Conservation (phyloP, 2,113 vertebrate species). For the Oceanodroma tethys region DNA sequence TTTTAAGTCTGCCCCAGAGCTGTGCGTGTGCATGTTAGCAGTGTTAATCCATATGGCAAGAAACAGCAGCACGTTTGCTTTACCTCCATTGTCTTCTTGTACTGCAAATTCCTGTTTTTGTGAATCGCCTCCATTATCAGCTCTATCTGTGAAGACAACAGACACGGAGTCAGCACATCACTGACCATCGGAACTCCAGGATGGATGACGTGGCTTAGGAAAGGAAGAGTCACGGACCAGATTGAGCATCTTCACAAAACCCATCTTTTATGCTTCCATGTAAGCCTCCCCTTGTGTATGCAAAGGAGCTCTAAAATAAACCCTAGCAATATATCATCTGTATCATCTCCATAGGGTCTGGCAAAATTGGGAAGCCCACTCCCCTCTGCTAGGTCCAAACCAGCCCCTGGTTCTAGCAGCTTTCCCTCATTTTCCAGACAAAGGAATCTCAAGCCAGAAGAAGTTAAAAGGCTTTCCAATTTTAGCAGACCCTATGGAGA, state of each 20-base stretch:
- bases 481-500: background rate
- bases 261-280: background rate
- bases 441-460: background rate
- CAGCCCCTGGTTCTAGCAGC: background rate
- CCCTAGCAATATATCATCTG: background rate
- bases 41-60: background rate
- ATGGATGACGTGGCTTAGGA: background rate
- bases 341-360: background rate
- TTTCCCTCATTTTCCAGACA: background rate
- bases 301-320: background rate
- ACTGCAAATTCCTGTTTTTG: slow-evolving; percentile 87
- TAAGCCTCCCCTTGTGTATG: background rate
- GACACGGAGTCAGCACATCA: background rate
- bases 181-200: background rate
- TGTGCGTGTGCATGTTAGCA: rapidly evolving
- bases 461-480: background rate
- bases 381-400: background rate
- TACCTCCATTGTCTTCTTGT: slow-evolving; percentile 95
- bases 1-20: background rate
- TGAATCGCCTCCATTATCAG: slow-evolving; percentile 87
- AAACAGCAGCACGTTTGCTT: slow-evolving; percentile 9
- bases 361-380: background rate
- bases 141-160: slow-evolving; percentile 80
- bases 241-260: background rate
- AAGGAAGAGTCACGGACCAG: background rate